phyloP scores from a whole-genome alignment of 2,797 vertebrate genomes.

The Gadopsis bispinosus region DNA sequence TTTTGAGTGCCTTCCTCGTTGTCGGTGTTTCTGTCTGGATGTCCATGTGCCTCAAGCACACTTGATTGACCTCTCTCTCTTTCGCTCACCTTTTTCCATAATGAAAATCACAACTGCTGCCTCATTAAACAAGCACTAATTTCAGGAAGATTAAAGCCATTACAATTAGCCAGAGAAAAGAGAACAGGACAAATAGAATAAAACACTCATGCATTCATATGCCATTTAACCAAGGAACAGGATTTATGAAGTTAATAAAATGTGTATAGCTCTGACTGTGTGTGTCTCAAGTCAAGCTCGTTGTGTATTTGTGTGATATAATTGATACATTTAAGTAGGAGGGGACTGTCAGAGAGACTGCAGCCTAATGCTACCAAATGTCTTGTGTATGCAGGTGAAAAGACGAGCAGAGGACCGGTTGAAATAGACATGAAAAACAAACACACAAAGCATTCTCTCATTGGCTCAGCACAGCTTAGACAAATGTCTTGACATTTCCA shows the following conservation, averaged over 20 bases:
- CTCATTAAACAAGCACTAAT: slow-evolving; percentile 73
- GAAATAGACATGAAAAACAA: slow-evolving; percentile 38
- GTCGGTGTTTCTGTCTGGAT: not conserved
- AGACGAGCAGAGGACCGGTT: not conserved
- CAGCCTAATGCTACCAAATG: not conserved
- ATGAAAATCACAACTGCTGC: slow-evolving; percentile 69
- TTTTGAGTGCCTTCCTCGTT: not conserved
- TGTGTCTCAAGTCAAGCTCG: not conserved
- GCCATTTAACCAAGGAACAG: slow-evolving; percentile 37
- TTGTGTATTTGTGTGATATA: not conserved
- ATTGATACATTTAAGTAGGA: not conserved
- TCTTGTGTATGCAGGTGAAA: slow-evolving; percentile 23
- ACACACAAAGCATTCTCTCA: slow-evolving; percentile 27
- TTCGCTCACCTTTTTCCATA: slow-evolving; percentile 36
- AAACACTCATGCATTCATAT: slow-evolving; percentile 47
- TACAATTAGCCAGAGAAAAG: slow-evolving; percentile 63
- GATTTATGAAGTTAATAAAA: slow-evolving; percentile 35
- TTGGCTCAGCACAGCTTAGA: slow-evolving; percentile 31
- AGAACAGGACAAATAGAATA: slow-evolving; percentile 28
- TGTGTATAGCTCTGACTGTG: not conserved
- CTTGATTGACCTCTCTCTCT: not conserved
- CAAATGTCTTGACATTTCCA: slow-evolving; percentile 65
- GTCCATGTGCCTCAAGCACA: slow-evolving; percentile 2
- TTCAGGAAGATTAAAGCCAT: slow-evolving; percentile 80
- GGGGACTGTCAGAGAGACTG: not conserved